Conservation (phyloP, 1,140 invertebrate genomes). For the Cydia amplana region DNA sequence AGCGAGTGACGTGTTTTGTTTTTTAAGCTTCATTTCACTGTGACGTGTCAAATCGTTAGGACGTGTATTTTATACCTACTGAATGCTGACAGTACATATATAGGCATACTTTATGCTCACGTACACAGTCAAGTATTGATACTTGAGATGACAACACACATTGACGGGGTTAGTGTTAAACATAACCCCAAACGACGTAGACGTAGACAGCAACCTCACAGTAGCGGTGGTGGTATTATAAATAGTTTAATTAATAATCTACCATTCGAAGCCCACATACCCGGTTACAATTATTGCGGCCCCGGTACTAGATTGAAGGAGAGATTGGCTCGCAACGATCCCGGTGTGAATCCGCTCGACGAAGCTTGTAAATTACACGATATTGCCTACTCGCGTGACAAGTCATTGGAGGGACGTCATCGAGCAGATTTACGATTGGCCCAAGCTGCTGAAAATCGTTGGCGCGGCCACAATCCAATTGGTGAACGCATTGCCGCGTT, state of each 20-base stretch:
- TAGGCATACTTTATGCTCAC: no score
- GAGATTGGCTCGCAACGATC: background rate
- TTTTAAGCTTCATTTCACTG: conserved; percentile 11
- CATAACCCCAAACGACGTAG: no score
- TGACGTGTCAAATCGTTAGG: no score
- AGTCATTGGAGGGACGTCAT: background rate
- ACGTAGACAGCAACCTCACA: no score
- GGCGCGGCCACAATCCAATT: no score
- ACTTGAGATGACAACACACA: no score
- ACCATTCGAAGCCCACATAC: background rate
- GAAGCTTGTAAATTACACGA: background rate
- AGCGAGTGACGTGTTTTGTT: conserved; percentile 3
- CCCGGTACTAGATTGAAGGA: background rate
- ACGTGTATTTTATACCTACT: no score
- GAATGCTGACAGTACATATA: no score
- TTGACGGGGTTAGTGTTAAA: no score
- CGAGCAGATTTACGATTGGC: background rate
- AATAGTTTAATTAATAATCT: background rate
- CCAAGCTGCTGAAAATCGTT: no score
- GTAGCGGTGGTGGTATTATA: no score
- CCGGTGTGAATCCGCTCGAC: background rate
- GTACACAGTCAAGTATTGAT: no score
- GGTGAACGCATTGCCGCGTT: background rate
- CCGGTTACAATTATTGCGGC: background rate
- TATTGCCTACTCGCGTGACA: background rate